Evolutionary conservation across 1,140 invertebrate species (phyloP), one percentile per base, ranked within the genome.

Genomic region (Drosophila tani): DNA sequence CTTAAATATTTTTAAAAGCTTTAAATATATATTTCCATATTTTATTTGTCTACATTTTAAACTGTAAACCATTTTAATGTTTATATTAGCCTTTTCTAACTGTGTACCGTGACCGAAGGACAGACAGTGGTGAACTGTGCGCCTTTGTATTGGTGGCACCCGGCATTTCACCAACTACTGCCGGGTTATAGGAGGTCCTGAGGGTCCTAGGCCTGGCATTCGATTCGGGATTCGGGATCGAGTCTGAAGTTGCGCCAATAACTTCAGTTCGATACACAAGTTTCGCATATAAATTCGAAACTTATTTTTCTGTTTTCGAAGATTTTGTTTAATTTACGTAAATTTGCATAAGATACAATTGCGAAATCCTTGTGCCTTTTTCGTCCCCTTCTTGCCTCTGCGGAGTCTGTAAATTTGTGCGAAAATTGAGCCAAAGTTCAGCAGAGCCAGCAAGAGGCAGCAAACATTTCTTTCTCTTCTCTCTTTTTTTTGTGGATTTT

Each of bases 291-390:
- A 86, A 69, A 68, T 68, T 79, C 64, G 69, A 80, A 85, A 90
- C 86, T 91, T 90, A 91, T 91, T 90, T 90, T 90, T 91, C 86
- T 80, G 81, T 85, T 90, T 85, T 57, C 70, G 65, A 85, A 90
- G 85, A 90, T 90, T 90, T 90, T 85, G 86, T 86, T 90, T 90
- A 90, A 90, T 91, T 90, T 86, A 82, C 71, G 85, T 71, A 91
- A 91, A 90, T 90, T 90, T 90, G 81, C 85, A 88, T 88, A 88
- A 90, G 84, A 88, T 90, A 88, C 84, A 88, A 88, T 90, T 90
- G 77, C 64, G 35, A 59, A 32, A 56, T 56, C 53, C 53, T 40
- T 56, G 53, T 40, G 53, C 51, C 35, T 14, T 17, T 2, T 12
- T 32, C 27, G 19, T 8, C 11, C 12, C 5, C 15, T 17, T 46